A percentile compares a stretch with the other conserved stretches of the same genome.
Conservation (phyloP, 2,888 invertebrate genomes). For the Drosophila atripex region DNA sequence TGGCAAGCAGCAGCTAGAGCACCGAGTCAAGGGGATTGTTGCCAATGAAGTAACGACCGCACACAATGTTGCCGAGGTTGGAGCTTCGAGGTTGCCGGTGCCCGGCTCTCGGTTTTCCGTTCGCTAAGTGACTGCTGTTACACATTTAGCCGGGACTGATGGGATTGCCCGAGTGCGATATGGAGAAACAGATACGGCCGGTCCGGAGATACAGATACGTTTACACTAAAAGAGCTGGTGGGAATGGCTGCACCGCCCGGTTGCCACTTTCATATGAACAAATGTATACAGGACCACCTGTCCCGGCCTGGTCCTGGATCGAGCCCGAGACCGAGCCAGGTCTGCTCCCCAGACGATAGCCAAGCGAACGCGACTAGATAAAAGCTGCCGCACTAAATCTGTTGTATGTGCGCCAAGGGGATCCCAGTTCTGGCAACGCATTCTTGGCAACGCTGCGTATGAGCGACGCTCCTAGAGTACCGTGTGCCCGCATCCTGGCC, state of each 20-base stretch:
- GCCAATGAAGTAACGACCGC: conserved; percentile 75
- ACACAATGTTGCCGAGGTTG: conserved; percentile 35
- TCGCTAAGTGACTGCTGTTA: conserved; percentile 72
- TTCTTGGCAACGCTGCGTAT: conserved; percentile 54
- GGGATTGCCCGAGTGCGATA: conserved; percentile 64
- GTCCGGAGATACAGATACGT: conserved; percentile 27
- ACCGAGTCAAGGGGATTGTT: conserved; percentile 64
- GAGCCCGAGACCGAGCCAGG: conserved; percentile 13
- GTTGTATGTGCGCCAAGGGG: conserved; percentile 69
- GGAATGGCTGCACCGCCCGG: conserved; percentile 35
- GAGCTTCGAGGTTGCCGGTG: background rate
- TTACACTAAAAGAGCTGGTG: conserved; percentile 29
- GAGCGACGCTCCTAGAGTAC: conserved; percentile 43
- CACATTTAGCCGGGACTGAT: conserved; percentile 48
- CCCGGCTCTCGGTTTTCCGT: conserved; percentile 10
- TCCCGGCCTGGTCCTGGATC: conserved; percentile 24
- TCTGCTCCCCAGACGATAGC: conserved; percentile 61
- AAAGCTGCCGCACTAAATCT: conserved; percentile 69
- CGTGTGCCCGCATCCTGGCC: conserved; percentile 1
- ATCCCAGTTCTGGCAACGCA: conserved; percentile 11
- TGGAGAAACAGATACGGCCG: conserved; percentile 29
- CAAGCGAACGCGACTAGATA: conserved; percentile 66
- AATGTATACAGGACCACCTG: conserved; percentile 54
- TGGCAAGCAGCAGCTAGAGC: conserved; percentile 37
- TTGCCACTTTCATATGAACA: conserved; percentile 65